These are phyloP conservation scores for Ictalurus punctatus DNA, from an alignment of 2,113 vertebrate genomes.

Conservation along the genomic window DNA sequence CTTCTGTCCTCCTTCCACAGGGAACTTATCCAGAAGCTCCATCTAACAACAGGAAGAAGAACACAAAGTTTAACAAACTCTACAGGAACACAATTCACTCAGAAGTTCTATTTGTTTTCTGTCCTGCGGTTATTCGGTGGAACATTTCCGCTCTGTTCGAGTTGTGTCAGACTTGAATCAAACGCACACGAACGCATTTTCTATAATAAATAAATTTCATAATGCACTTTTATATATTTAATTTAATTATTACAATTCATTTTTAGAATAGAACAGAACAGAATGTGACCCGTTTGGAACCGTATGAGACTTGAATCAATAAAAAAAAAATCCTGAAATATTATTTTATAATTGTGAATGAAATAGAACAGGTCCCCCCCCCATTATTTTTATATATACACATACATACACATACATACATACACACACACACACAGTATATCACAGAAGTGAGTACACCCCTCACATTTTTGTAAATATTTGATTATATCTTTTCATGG, in stretches of 20 bases:
- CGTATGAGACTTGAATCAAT: neutral
- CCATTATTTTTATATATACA: no score
- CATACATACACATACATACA: no score
- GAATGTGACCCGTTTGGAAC: no score
- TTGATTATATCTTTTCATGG: no score
- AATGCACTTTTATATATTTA: neutral
- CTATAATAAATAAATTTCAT: neutral
- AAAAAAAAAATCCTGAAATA: no score
- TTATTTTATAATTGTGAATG: no score
- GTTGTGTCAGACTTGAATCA: no score
- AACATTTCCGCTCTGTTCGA: no score
- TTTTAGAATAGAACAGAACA: neutral
- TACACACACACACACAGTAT: no score
- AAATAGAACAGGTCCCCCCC: no score
- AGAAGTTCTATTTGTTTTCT: neutral
- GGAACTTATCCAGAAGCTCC: constrained; percentile 99
- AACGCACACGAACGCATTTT: neutral
- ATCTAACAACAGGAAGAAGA: constrained; percentile 75
- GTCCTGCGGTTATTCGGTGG: neutral
- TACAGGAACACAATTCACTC: neutral
- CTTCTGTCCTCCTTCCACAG: constrained; percentile 97
- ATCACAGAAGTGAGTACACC: no score
- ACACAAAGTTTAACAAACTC: neutral
- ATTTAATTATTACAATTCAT: neutral
- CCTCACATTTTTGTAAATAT: no score